These are phyloP conservation scores for Stictocephala bisonia DNA, from an alignment of 2,888 invertebrate species.

Conservation along the genomic window DNA sequence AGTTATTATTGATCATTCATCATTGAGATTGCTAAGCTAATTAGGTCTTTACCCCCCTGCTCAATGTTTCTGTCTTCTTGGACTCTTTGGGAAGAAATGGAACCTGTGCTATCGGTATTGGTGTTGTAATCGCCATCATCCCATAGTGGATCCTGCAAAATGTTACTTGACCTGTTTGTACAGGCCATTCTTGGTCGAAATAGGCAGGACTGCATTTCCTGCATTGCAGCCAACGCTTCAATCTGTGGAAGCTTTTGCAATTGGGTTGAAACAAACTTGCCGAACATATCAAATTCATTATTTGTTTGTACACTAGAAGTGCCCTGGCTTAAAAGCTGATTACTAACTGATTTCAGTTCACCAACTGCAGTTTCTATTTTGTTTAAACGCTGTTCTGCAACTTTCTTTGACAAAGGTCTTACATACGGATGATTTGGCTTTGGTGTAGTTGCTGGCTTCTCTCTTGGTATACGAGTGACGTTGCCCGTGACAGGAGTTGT, in stretches of 20 bases:
- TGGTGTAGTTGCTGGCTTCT: constrained; percentile 2
- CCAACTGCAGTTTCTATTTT: constrained; percentile 25
- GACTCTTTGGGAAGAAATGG: constrained; percentile 18
- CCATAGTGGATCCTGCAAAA: constrained; percentile 27
- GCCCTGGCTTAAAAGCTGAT: constrained; percentile 4
- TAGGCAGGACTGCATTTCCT: constrained; percentile 25
- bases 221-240: constrained; percentile 32
- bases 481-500: constrained; percentile 18
- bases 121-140: constrained; percentile 15
- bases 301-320: constrained; percentile 25
- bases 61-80: constrained; percentile 31
- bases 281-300: constrained; percentile 23
- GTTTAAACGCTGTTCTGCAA: constrained; percentile 29
- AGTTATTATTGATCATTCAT: constrained; percentile 16
- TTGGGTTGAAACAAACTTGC: constrained; percentile 24
- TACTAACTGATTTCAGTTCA: constrained; percentile 18
- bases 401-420: constrained; percentile 33
- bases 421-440: constrained; percentile 14
- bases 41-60: constrained; percentile 6
- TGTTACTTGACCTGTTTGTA: constrained; percentile 11
- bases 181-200: constrained; percentile 26
- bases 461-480: background rate
- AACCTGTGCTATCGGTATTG: constrained; percentile 18
- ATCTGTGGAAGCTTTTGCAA: constrained; percentile 24
- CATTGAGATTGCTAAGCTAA: constrained; percentile 1